phyloP scores from a whole-genome alignment of 1,140 invertebrate genomes.

The Papilio xuthus region DNA sequence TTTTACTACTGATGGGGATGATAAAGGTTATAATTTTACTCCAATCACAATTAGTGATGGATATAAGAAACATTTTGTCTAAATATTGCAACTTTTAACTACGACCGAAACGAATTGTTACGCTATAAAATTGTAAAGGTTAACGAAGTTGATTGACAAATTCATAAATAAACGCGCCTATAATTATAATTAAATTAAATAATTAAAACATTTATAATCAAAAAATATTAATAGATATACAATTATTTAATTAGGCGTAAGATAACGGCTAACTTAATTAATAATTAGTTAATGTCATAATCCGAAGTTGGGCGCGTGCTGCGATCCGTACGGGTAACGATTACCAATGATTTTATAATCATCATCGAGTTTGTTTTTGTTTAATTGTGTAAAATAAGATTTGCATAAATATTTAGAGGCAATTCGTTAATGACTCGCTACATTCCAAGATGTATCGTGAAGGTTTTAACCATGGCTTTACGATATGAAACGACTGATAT shows the following conservation, averaged over 20 bases:
- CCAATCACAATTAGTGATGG: too few relatives aligned
- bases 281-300: constrained; percentile 23
- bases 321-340: not conserved
- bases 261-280: constrained; percentile 24
- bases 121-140: constrained; percentile 3
- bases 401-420: constrained; percentile 21
- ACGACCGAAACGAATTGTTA: not conserved
- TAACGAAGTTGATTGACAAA: constrained; percentile 23
- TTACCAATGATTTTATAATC: constrained; percentile 6
- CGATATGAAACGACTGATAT: not conserved
- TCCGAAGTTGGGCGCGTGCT: constrained; percentile 3
- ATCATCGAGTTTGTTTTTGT: constrained; percentile 16
- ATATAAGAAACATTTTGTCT: not conserved
- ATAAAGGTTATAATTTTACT: not conserved
- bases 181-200: constrained; percentile 21
- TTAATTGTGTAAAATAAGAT: constrained; percentile 8
- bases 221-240: constrained; percentile 14
- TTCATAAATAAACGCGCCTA: constrained; percentile 10
- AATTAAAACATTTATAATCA: constrained; percentile 23
- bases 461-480: constrained; percentile 2
- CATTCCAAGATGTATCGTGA: constrained; percentile 12
- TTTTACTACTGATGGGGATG: not conserved
- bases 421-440: constrained; percentile 5
- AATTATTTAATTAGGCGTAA: constrained; percentile 24
- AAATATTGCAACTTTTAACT: not conserved